phyloP scores from a whole-genome alignment of 2,797 vertebrate genomes.

The Enteromius fasciolatus region DNA sequence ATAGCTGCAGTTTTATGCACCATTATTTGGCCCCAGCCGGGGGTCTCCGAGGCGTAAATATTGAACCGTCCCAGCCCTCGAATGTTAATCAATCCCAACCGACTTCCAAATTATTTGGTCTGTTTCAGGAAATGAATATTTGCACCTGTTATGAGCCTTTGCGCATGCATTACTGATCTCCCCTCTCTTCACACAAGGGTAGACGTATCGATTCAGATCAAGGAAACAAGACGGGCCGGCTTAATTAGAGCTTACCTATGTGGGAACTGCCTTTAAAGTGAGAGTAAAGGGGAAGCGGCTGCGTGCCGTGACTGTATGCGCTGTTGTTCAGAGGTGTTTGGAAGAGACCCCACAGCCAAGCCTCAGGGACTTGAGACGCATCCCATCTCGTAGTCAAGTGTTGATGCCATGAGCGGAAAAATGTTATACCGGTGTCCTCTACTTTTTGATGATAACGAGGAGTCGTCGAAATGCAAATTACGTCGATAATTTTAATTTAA shows the following conservation, averaged over 20 bases:
- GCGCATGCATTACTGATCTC: slow-evolving; percentile 69
- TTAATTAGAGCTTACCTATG: slow-evolving; percentile 77
- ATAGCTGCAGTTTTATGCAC: slow-evolving; percentile 78
- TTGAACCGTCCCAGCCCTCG: slow-evolving; percentile 75
- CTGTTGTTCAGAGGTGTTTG: slow-evolving; percentile 25
- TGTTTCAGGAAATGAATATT: slow-evolving; percentile 84
- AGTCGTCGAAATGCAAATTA: background rate
- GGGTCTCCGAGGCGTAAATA: slow-evolving; percentile 83
- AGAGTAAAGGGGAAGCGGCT: slow-evolving; percentile 38
- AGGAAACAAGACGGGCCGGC: slow-evolving; percentile 71
- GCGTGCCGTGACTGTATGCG: slow-evolving; percentile 26
- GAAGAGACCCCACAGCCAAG: slow-evolving; percentile 17
- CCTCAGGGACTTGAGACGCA: slow-evolving; percentile 37
- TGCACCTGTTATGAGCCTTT: slow-evolving; percentile 65
- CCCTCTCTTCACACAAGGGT: slow-evolving; percentile 58
- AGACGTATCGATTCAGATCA: slow-evolving; percentile 71
- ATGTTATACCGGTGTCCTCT: background rate
- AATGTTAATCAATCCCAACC: slow-evolving; percentile 84
- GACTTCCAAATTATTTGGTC: slow-evolving; percentile 84
- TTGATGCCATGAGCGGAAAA: background rate
- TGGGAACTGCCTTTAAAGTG: slow-evolving; percentile 65
- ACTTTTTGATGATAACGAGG: background rate
- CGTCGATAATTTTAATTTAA: background rate
- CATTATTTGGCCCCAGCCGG: slow-evolving; percentile 80
- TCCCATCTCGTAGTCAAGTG: slow-evolving; percentile 22